A percentile compares a stretch with the other conserved stretches of the same genome.
Conservation (phyloP, 1,140 invertebrate genomes). For the Diabrotica virgifera region DNA sequence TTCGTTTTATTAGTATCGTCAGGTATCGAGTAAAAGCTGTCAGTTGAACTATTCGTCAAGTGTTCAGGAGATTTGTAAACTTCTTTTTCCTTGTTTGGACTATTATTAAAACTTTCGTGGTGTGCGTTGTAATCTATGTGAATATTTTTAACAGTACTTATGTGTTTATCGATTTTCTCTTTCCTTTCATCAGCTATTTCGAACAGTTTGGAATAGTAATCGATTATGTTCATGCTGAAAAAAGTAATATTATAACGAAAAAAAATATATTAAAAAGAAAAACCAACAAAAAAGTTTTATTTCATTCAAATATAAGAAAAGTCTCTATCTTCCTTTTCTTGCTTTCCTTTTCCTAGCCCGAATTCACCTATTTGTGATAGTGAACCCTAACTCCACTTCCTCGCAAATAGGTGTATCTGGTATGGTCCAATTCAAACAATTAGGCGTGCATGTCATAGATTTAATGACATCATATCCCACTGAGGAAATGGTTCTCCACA, state of each 20-base stretch:
- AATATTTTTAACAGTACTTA: conserved; percentile 25
- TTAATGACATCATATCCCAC: too few species aligned
- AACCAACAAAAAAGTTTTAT: not conserved
- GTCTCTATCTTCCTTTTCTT: too few species aligned
- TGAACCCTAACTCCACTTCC: too few species aligned
- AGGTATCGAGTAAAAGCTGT: conserved; percentile 33
- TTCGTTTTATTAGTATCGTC: conserved; percentile 13
- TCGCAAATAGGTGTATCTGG: too few species aligned
- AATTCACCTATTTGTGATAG: too few species aligned
- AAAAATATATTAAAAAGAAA: not conserved
- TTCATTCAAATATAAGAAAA: too few species aligned
- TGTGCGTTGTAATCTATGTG: conserved; percentile 16
- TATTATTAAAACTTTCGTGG: not conserved
- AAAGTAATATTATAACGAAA: conserved; percentile 4
- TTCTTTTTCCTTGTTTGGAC: not conserved
- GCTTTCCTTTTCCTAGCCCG: too few species aligned
- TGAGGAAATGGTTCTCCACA: too few species aligned
- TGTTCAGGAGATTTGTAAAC: conserved; percentile 4
- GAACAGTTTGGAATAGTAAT: conserved; percentile 38
- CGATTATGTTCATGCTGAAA: conserved; percentile 39
- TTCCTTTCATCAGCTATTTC: conserved; percentile 30
- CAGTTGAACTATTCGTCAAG: conserved; percentile 27
- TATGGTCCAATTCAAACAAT: too few species aligned
- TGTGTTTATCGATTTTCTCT: conserved; percentile 31
- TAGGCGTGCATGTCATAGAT: too few species aligned